Conservation (phyloP, 2,888 invertebrate species). For the Torymus texanus region DNA sequence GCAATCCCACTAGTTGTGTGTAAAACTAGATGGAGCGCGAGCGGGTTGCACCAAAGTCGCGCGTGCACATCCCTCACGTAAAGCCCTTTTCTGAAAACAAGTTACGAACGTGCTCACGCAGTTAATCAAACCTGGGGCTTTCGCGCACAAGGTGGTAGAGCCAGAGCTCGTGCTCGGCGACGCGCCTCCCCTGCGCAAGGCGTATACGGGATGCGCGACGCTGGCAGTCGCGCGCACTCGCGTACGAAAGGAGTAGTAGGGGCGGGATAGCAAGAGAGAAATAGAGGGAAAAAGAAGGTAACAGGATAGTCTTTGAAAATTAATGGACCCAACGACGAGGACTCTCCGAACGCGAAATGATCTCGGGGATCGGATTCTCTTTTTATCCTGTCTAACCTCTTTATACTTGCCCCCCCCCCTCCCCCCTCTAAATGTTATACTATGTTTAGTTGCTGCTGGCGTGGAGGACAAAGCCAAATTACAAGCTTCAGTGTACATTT, state of each 20-base stretch:
- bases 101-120: constrained; percentile 35
- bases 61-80: background rate
- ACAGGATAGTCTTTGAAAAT: constrained; percentile 25
- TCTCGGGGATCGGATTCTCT: constrained; percentile 9
- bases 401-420: background rate
- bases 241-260: too few relatives aligned
- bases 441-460: background rate
- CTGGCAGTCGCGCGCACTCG: too few relatives aligned
- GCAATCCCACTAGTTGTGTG: background rate
- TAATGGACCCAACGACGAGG: constrained; percentile 20
- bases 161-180: background rate
- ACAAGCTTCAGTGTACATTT: too few relatives aligned
- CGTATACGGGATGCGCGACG: background rate
- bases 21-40: too few relatives aligned
- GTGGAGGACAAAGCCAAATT: too few relatives aligned
- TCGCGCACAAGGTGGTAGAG: constrained; percentile 8
- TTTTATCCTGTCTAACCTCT: background rate
- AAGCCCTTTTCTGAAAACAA: constrained; percentile 26
- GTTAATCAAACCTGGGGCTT: constrained; percentile 28
- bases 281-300: background rate
- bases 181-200: background rate
- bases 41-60: background rate
- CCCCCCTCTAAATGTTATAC: background rate
- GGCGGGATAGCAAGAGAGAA: background rate
- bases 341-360: constrained; percentile 14